Conservation (phyloP, 2,888 invertebrate genomes). For the Drosophila leonis region DNA sequence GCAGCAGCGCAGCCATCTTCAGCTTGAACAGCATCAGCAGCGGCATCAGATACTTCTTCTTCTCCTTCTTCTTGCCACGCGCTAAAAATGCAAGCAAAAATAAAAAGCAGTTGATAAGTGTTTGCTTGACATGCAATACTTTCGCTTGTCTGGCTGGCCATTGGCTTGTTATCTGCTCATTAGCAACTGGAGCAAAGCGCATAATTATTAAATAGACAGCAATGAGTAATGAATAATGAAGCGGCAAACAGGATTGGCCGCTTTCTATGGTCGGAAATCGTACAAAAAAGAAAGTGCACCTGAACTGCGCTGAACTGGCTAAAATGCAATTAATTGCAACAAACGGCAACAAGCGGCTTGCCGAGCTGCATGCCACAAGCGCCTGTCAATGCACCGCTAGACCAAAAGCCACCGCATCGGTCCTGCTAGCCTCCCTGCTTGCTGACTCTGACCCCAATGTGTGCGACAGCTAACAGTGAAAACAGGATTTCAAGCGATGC, state of each 20-base stretch:
- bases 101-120: conserved; percentile 22
- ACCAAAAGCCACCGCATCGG: conserved; percentile 18
- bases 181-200: conserved; percentile 73
- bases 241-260: conserved; percentile 70
- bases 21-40: conserved; percentile 91
- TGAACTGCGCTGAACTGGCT: conserved; percentile 54
- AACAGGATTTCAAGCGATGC: conserved; percentile 74
- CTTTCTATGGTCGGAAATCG: conserved; percentile 73
- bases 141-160: conserved; percentile 64
- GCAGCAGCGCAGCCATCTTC: conserved; percentile 92
- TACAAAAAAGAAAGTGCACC: conserved; percentile 76
- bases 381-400: conserved; percentile 78
- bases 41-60: conserved; percentile 91
- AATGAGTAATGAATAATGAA: conserved; percentile 9
- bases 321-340: conserved; percentile 72
- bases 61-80: conserved; percentile 92
- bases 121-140: conserved; percentile 62
- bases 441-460: conserved; percentile 71
- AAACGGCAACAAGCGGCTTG: conserved; percentile 44
- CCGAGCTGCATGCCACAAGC: conserved; percentile 25
- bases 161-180: conserved; percentile 59
- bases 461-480: conserved; percentile 71
- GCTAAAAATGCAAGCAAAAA: conserved; percentile 85
- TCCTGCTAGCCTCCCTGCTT: conserved; percentile 5
- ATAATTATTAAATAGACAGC: conserved; percentile 52